These are phyloP conservation scores for Lytechinus variegatus DNA, from an alignment of 35 echinoderm and acorn worm genomes.

Conservation along the genomic window DNA sequence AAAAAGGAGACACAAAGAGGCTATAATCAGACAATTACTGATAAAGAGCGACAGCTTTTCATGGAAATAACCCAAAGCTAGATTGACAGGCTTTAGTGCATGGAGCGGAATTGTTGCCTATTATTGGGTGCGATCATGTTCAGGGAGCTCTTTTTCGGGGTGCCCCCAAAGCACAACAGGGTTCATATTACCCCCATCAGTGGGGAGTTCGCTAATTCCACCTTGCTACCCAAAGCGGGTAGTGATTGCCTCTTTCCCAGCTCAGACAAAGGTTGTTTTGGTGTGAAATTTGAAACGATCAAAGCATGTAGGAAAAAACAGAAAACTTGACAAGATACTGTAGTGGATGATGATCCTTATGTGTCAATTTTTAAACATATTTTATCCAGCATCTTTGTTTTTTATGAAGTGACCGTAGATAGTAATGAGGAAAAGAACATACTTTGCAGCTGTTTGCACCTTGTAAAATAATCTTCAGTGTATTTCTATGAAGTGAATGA, in stretches of 20 bases:
- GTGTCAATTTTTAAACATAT: background rate
- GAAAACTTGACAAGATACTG: background rate
- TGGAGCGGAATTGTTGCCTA: background rate
- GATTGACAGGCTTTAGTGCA: background rate
- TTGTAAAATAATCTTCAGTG: background rate
- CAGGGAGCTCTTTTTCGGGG: background rate
- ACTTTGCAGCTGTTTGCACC: no score
- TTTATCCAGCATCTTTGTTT: background rate
- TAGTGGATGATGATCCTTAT: background rate
- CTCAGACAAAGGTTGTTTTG: background rate
- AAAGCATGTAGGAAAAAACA: background rate
- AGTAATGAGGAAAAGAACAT: no score
- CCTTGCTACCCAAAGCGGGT: background rate
- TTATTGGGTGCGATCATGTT: background rate
- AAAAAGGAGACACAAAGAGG: background rate
- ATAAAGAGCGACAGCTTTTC: background rate
- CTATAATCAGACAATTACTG: background rate
- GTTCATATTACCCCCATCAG: background rate
- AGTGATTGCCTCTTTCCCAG: background rate
- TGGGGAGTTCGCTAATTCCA: background rate
- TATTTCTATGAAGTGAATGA: background rate
- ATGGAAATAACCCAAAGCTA: conserved; percentile 17
- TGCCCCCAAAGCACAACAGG: background rate
- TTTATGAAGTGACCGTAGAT: background rate
- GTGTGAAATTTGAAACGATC: background rate